Evolutionary conservation across 1,140 invertebrate species (phyloP), one percentile per base, ranked within the genome.

Genomic region (Drosophila bipectinata): DNA sequence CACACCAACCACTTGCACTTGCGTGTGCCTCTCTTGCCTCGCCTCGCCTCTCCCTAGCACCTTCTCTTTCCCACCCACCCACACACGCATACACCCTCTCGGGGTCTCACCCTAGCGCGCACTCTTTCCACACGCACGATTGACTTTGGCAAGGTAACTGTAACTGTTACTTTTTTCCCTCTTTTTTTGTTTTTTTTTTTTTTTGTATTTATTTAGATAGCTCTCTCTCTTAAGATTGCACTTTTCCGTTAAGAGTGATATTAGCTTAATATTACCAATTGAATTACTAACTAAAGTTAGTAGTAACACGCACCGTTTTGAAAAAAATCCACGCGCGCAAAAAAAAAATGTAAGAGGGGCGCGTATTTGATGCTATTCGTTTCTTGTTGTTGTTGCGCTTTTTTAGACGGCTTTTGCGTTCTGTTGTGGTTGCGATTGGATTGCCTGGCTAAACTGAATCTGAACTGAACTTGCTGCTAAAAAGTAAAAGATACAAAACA

Each of bases 401-500:
- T 79, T 58, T 58, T 28, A 15, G 41, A 44, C 15, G n/a, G n/a
- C n/a, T 34, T 54, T 63, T 55, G 21, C 18, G 14, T 45, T 34
- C 32, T 66, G 45, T 48, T 66, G 47, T 44, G 44, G 37, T 15
- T 44, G 45, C 28, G 44, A 44, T 51, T 47, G 30, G 30, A 21
- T 41, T 37, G 15, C 18, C 18, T 47, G 44, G 44, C 44, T 47
- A 18, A 21, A 47, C 39, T 44, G 72, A 73, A 84, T 54, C 72
- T 69, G 76, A 87, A 85, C 79, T 77, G 84, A 79, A 83, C 79
- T 85, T 67, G 78, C 82, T 87, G 83, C 82, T 87, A 76, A 87
- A 85, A 88, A 87, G 83, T 87, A 88, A 87, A 87, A 87, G 82
- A 87, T 87, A 87, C 82, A 78, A 85, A 67, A 87, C 68, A 57